A percentile compares a stretch with the other conserved stretches of the same genome.
phyloP scores from a whole-genome alignment of 1,140 invertebrate species.

The Pseudomyrmex flavicornis region DNA sequence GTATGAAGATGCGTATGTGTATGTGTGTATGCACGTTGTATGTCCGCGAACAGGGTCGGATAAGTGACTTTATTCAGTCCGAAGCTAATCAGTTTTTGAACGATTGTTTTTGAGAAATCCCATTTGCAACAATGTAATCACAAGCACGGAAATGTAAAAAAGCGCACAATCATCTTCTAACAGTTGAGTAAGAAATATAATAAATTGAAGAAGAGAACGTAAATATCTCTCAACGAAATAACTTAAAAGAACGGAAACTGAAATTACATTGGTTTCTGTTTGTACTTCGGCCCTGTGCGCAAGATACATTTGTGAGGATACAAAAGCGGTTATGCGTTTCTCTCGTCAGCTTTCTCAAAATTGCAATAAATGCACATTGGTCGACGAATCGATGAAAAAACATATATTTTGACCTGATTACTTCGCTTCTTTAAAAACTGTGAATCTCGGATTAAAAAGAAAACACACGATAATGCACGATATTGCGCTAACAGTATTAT shows the following conservation, averaged over 20 bases:
- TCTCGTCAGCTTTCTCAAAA: constrained; percentile 32
- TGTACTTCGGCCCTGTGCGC: background rate
- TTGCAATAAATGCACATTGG: constrained; percentile 29
- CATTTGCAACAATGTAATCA: background rate
- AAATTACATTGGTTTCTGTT: background rate
- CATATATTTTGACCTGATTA: too few species aligned
- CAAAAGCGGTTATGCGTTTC: constrained; percentile 15
- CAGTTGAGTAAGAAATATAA: too few species aligned
- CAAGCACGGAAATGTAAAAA: too few species aligned
- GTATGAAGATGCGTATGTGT: constrained; percentile 47
- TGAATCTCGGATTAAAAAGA: background rate
- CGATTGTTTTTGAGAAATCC: background rate
- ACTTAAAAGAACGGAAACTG: background rate
- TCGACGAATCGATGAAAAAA: background rate
- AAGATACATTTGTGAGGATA: constrained; percentile 56
- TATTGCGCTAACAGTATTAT: too few species aligned
- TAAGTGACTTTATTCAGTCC: background rate
- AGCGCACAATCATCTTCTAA: too few species aligned
- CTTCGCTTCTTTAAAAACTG: background rate
- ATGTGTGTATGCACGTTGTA: constrained; percentile 39
- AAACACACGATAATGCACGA: too few species aligned
- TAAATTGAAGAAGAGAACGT: background rate
- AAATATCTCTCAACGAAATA: background rate
- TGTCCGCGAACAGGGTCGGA: constrained; percentile 13
- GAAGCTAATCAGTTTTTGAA: constrained; percentile 29